A percentile compares a stretch with the other conserved stretches of the same genome.
Conservation (phyloP, 2,797 vertebrate genomes). For the Ceryle rudis region DNA sequence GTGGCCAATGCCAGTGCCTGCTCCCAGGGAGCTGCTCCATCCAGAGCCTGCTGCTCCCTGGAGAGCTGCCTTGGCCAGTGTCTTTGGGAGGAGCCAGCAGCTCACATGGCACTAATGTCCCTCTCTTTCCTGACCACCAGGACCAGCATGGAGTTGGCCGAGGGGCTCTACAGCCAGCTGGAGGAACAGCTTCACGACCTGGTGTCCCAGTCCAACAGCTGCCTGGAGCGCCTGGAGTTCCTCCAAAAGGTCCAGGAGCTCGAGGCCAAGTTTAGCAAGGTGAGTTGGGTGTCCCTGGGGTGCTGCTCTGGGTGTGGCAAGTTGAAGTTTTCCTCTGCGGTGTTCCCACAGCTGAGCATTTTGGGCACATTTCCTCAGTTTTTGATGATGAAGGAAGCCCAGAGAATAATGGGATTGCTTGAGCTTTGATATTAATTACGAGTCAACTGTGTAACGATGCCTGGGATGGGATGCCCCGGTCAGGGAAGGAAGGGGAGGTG, state of each 20-base stretch:
- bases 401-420: neutral
- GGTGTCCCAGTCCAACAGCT: slow-evolving; percentile 90
- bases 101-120: neutral
- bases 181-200: slow-evolving; percentile 91
- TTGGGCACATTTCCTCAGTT: rapidly evolving
- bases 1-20: rapidly evolving
- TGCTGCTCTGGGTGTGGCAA: neutral
- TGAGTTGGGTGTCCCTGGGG: slow-evolving; percentile 4
- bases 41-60: rapidly evolving
- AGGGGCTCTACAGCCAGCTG: slow-evolving; percentile 87
- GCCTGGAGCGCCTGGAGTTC: slow-evolving; percentile 86
- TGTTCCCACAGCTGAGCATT: neutral
- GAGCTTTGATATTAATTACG: neutral
- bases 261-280: slow-evolving; percentile 83
- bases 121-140: slow-evolving; percentile 62
- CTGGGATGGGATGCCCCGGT: neutral
- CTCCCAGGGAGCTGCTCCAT: neutral
- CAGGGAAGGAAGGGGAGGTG: neutral
- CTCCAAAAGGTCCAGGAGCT: slow-evolving; percentile 81
- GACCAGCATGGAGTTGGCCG: slow-evolving; percentile 82
- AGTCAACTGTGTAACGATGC: rapidly evolving
- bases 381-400: neutral
- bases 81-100: neutral
- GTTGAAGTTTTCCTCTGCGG: neutral
- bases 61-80: rapidly evolving